Conservation (phyloP, 2,113 vertebrate genomes). For the Bufo bufo region DNA sequence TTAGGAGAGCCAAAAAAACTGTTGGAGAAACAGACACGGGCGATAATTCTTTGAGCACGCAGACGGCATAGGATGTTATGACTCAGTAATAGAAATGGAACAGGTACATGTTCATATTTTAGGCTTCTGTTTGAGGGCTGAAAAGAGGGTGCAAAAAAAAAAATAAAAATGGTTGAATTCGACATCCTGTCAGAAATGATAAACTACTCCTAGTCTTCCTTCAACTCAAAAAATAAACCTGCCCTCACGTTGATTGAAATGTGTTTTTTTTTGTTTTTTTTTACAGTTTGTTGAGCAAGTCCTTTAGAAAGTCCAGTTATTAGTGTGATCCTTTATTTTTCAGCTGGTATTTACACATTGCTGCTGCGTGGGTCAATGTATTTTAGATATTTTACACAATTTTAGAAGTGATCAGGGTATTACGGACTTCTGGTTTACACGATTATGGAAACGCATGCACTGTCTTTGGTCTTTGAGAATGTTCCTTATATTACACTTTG, state of each 20-base stretch:
- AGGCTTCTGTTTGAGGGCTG: neutral
- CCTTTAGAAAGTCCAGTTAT: neutral
- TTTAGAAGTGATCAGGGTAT: too few species aligned
- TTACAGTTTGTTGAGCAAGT: neutral
- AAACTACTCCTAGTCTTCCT: conserved; percentile 1
- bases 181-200: conserved; percentile 14
- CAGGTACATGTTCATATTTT: conserved; percentile 30
- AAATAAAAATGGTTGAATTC: neutral
- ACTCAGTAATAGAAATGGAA: neutral
- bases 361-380: neutral
- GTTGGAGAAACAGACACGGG: neutral
- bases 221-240: neutral
- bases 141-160: neutral
- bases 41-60: neutral
- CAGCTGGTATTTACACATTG: neutral
- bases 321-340: too few species aligned
- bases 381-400: too few species aligned
- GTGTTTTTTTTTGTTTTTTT: neutral
- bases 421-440: too few species aligned
- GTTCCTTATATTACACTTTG: too few species aligned
- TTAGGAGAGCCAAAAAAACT: conserved; percentile 32
- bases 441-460: too few species aligned
- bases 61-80: conserved; percentile 17
- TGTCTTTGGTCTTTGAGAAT: too few species aligned
- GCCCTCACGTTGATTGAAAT: neutral